Conservation (phyloP, 2,113 vertebrate genomes). For the Hydrolagus affinis region DNA sequence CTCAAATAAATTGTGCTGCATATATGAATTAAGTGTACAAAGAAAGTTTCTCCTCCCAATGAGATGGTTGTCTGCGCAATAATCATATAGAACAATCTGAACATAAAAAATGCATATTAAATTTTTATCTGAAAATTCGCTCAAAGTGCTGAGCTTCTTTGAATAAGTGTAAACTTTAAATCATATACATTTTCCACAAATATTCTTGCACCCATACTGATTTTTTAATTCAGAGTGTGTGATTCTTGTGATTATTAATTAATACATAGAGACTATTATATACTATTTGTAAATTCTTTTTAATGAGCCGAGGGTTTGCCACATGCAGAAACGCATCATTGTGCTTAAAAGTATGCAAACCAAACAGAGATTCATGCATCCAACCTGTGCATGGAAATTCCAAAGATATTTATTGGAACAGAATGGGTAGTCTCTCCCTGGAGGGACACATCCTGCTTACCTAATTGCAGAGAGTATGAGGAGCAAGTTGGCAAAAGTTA, state of each 20-base stretch:
- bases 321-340: too few species aligned
- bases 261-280: background rate
- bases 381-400: too few species aligned
- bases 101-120: background rate
- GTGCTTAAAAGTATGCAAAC: too few species aligned
- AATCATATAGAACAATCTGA: background rate
- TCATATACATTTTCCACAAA: background rate
- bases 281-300: too few species aligned
- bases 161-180: too few species aligned
- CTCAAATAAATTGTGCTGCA: constrained; percentile 2
- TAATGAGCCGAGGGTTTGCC: too few species aligned
- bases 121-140: background rate
- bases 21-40: constrained; percentile 20
- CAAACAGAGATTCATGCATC: too few species aligned
- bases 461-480: too few species aligned
- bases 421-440: too few species aligned
- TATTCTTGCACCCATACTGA: background rate
- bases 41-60: background rate
- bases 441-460: too few species aligned
- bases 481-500: too few species aligned
- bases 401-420: too few species aligned
- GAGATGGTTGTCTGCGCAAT: background rate
- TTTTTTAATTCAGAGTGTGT: background rate
- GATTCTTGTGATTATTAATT: background rate
- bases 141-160: background rate